A percentile compares a stretch with the other conserved stretches of the same genome.
Conservation (phyloP, 2,113 vertebrate genomes). For the Nesoenas mayeri region DNA sequence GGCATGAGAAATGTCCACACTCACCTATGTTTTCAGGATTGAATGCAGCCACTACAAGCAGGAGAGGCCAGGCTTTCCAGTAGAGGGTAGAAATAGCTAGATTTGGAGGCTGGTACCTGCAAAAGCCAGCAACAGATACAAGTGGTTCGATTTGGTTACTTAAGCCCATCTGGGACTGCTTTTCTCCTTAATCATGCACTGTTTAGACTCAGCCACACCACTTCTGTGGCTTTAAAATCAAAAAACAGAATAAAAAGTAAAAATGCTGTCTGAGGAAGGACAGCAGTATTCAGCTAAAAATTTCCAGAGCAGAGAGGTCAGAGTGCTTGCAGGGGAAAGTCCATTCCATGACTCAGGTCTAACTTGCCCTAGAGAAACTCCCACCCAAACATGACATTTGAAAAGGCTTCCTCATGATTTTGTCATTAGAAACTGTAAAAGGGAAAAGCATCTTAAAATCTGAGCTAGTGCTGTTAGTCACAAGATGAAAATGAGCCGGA, state of each 20-base stretch:
- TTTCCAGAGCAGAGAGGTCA: background rate
- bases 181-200: background rate
- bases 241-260: background rate
- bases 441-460: background rate
- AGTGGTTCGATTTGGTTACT: background rate
- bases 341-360: background rate
- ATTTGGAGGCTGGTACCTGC: conserved; percentile 94
- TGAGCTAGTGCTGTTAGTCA: background rate
- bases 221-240: background rate
- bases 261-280: background rate
- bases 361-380: background rate
- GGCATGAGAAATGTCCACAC: background rate
- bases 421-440: background rate
- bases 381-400: background rate
- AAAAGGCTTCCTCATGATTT: background rate
- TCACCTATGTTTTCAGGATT: conserved; percentile 98
- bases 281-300: background rate
- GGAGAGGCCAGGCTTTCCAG: conserved; percentile 97
- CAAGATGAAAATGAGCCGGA: background rate
- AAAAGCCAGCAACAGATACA: background rate
- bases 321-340: background rate
- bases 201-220: background rate
- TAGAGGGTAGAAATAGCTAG: conserved; percentile 95
- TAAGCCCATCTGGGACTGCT: background rate
- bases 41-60: conserved; percentile 94